Percentiles rank a stretch among this genome's conserved stretches.
These are phyloP conservation scores for Cremastinae sp. DNA, from an alignment of 2,888 invertebrate species.

Conservation along the genomic window DNA sequence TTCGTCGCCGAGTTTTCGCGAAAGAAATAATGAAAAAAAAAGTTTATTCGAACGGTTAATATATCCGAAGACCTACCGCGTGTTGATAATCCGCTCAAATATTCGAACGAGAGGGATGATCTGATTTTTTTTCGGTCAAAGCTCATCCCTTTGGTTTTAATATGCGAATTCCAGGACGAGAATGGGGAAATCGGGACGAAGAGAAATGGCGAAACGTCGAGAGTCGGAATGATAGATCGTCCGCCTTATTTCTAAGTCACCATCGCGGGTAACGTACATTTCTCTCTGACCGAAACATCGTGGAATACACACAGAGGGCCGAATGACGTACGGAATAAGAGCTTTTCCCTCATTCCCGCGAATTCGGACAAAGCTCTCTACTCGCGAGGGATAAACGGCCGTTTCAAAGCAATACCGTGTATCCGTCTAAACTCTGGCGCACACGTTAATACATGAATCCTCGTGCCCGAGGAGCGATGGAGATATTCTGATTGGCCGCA, in stretches of 20 bases:
- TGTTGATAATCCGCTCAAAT: too few relatives aligned
- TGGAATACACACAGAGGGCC: background rate
- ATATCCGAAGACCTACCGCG: background rate
- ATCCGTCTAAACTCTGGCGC: background rate
- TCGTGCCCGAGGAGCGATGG: background rate
- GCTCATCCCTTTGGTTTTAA: too few relatives aligned
- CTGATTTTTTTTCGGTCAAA: too few relatives aligned
- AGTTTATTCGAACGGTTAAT: too few relatives aligned
- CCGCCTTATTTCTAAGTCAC: conserved; percentile 28
- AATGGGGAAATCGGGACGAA: background rate
- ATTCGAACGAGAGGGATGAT: background rate
- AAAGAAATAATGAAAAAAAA: background rate
- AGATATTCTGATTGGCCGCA: conserved; percentile 22
- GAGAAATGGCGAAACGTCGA: background rate
- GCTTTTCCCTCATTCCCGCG: conserved; percentile 25
- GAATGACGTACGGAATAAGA: conserved; percentile 14
- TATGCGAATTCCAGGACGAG: background rate
- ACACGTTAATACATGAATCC: background rate
- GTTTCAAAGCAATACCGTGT: conserved; percentile 38
- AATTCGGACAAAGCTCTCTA: background rate
- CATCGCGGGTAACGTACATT: conserved; percentile 14
- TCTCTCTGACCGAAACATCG: conserved; percentile 2
- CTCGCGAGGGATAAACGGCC: conserved; percentile 39
- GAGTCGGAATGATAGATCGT: conserved; percentile 31
- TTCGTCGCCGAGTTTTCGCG: conserved; percentile 5